Evolutionary conservation across 1,140 invertebrate genomes (phyloP), one percentile per base, ranked within the genome.

Genomic region (Panulirus ornatus): DNA sequence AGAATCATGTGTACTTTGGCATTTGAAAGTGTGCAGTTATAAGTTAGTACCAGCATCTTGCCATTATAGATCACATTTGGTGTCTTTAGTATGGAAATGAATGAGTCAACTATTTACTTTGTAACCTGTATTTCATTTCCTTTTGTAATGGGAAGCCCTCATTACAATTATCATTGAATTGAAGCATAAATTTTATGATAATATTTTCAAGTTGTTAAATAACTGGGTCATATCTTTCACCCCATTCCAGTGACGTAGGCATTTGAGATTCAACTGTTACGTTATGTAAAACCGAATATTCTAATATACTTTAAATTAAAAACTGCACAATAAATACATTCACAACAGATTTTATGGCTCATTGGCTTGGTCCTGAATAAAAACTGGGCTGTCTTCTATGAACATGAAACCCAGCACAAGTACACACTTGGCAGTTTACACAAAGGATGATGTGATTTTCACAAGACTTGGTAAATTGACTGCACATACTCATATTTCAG

Each of bases 321-420:
- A 84, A 47, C 19, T 47, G 30, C 83, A 71, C 83, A 84, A 73
- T 84, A 71, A 44, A 73, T 84, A 71, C 83, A 71, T 71, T 84
- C 70, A 73, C 83, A 73, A 36, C 83, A 84, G 14, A 47, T 47
- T 71, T 73, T 47, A 34, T 6, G n/a, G n/a, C 22, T 27, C n/a
- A 73, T n/a, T 84, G 42, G n/a, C 66, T 84, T 42, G 82, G 82
- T 84, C 66, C 82, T 84, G 58, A 22, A 75, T 75, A 38, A 40
- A 75, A 75, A 58, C 54, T 19, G 44, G 22, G 3, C 54, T 58
- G 22, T 58, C 19, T 3, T 3, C 54, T 58, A 19, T 16, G 54
- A 58, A 58, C 54, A 58, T n/a, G n/a, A n/a, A n/a, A n/a, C n/a
- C n/a, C n/a, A n/a, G n/a, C n/a, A n/a, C 19, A 58, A 58, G 22